Evolutionary conservation across 2,888 invertebrate genomes (phyloP), one percentile per base, ranked within the genome.

Genomic region (Anaspis maculata): DNA sequence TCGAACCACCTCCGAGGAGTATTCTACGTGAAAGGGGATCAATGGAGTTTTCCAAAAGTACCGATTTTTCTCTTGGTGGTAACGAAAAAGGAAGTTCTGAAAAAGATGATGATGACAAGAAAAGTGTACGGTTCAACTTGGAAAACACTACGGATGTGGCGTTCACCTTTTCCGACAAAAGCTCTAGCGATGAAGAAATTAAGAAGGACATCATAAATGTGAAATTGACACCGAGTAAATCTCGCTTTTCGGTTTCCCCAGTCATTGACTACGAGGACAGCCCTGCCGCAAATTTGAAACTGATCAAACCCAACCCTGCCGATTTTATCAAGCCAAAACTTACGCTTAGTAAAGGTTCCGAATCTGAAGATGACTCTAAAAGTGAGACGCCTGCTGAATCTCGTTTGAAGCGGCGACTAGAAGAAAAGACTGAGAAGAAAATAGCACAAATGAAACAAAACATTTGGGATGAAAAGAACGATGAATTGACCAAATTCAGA

Each of bases 121-220:
- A 86, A 56, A 84, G 81, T 56, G 85, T 87, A 1, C 68, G 77
- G 5, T 79, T 79, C 46, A 77, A 76, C 57, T 59, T 79, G 33
- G 68, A 71, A 31, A 64, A 63, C 32, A 67, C 68, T 12, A 59
- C 64, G 6, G 66, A 68, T 37, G 61, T 68, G 3, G 67, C 64
- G 12, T 64, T 68, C 32, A 57, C 58, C 10, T 54, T 62, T 32
- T 61, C 62, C 1, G 64, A 64, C 37, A 61, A 60, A 7, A 57
- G 52, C 32, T 57, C 57, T 13, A 59, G 56, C 23, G 58, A 59
- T 10, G 52, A 49, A 21, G 45, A 50, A 25, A 45, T 51, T 39
- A 37, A 39, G 7, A 52, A 52, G 13, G 47, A 57, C 32, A 49
- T 59, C 16, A 55, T 59, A 22, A 53, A 59, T 30, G 46, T 59